These are phyloP conservation scores for Hypsibius dujardini DNA, from an alignment of 1,140 invertebrate genomes.

Conservation along the genomic window DNA sequence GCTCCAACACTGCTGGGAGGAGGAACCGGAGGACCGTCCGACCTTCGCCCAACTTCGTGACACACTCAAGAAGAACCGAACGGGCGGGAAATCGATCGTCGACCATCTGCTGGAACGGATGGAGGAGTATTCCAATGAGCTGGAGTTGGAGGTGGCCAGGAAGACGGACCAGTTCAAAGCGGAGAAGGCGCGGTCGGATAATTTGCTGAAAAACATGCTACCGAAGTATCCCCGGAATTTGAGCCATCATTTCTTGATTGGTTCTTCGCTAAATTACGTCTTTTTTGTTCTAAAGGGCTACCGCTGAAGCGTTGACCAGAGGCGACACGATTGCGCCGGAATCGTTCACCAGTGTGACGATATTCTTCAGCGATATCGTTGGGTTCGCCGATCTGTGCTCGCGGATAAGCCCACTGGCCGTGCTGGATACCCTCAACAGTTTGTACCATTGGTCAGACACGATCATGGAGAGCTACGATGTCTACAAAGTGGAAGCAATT, in stretches of 20 bases:
- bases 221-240: not conserved
- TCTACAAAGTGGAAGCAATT: conserved; percentile 49
- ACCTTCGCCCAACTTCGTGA: not conserved
- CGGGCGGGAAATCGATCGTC: not conserved
- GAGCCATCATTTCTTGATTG: not conserved
- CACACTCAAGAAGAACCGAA: not conserved
- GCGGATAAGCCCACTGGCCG: conserved; percentile 25
- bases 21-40: not conserved
- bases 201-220: not conserved
- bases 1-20: not conserved
- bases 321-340: not conserved
- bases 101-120: not conserved
- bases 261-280: not conserved
- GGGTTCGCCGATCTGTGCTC: not conserved
- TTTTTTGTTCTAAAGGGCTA: not conserved
- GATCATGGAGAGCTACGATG: conserved; percentile 56
- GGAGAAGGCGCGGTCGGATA: not conserved
- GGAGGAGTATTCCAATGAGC: not conserved
- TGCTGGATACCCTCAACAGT: conserved; percentile 56
- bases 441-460: conserved; percentile 57
- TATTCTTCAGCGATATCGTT: not conserved
- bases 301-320: not conserved
- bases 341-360: not conserved
- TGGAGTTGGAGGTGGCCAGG: not conserved
- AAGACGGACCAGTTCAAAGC: not conserved